These are phyloP conservation scores for Hybognathus amarus DNA, from an alignment of 2,797 vertebrate species.

Conservation along the genomic window DNA sequence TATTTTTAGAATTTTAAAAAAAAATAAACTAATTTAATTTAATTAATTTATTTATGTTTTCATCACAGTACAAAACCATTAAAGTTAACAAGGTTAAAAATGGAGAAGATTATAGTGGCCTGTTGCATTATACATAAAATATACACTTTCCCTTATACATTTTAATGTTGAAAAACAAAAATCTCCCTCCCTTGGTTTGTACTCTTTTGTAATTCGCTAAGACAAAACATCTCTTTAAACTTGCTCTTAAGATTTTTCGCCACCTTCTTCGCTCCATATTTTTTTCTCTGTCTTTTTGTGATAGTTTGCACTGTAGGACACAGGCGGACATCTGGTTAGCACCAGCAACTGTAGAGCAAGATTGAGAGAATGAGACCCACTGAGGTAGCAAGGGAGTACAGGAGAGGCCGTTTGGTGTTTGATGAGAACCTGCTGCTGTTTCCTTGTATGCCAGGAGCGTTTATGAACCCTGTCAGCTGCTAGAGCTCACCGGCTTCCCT, in stretches of 20 bases:
- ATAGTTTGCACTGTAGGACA: constrained; percentile 20
- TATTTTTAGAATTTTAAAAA: too few species aligned
- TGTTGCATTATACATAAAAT: not conserved
- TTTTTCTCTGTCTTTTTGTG: constrained; percentile 32
- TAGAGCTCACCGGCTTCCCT: constrained; percentile 72
- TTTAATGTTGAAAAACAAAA: not conserved
- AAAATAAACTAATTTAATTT: not conserved
- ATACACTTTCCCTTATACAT: not conserved
- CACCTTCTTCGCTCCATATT: not conserved
- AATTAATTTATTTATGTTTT: not conserved
- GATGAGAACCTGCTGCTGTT: constrained; percentile 63
- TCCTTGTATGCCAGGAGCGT: constrained; percentile 62
- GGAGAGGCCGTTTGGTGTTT: constrained; percentile 48
- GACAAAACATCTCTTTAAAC: constrained; percentile 11
- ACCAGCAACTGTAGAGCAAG: constrained; percentile 31
- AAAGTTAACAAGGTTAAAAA: not conserved
- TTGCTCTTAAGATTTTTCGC: constrained; percentile 4
- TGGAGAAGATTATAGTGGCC: not conserved
- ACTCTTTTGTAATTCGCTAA: not conserved
- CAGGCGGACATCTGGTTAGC: constrained; percentile 54
- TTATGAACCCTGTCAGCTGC: constrained; percentile 84
- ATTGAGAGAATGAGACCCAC: constrained; percentile 28
- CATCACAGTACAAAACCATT: not conserved
- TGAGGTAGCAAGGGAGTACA: constrained; percentile 11
- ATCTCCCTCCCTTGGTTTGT: not conserved